phyloP scores from a whole-genome alignment of 2,888 invertebrate species.

The Noctua janthe region DNA sequence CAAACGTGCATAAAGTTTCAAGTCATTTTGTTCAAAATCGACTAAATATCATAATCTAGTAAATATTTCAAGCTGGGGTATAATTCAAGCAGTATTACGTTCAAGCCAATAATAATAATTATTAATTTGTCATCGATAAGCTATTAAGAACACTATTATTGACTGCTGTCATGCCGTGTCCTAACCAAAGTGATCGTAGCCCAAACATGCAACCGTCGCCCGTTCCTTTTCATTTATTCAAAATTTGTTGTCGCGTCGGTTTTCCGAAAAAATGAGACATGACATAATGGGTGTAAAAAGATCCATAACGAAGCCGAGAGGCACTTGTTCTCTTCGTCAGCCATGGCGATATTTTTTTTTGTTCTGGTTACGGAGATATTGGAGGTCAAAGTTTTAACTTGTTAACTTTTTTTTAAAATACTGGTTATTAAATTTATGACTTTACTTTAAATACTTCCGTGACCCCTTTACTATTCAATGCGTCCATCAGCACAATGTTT shows the following conservation, averaged over 20 bases:
- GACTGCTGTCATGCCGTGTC: neutral
- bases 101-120: constrained; percentile 33
- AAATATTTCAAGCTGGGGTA: constrained; percentile 48
- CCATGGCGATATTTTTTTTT: neutral
- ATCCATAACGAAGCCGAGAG: neutral
- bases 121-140: constrained; percentile 27
- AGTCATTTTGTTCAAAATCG: constrained; percentile 58
- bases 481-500: neutral
- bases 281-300: neutral
- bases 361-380: neutral
- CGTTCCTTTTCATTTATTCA: too few species aligned
- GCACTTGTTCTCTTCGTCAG: neutral
- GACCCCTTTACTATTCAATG: neutral
- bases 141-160: constrained; percentile 4
- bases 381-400: neutral
- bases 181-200: neutral
- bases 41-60: constrained; percentile 60
- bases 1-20: constrained; percentile 86
- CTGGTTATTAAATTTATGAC: neutral
- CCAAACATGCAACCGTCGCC: neutral
- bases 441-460: neutral
- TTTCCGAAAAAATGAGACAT: neutral
- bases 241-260: too few species aligned
- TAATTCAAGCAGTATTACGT: constrained; percentile 51
- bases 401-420: neutral